Evolutionary conservation across 2,888 invertebrate genomes (phyloP), one percentile per base, ranked within the genome.

Genomic region (Hemicrepidius hirtus): DNA sequence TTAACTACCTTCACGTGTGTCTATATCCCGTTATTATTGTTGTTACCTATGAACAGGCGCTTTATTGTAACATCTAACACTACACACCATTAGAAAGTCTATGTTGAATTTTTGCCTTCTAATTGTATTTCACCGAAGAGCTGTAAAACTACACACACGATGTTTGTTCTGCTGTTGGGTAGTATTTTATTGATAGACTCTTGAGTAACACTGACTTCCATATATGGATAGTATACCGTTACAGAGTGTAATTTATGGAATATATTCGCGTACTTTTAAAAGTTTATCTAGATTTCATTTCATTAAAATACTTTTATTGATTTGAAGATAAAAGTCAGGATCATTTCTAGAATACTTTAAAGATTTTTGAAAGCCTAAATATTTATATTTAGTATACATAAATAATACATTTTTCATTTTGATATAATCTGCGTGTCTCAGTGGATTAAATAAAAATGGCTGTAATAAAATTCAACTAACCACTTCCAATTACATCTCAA

Each of bases 161-260:
- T 63, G 46, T 63, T 63, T 63, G 24, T 46, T 46, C 9, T 63
- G 46, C 62, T 63, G 46, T 46, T 63, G 24, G 44, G 32, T 46
- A 16, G 16, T 12, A 28, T 13, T 63, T 63, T 63, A 63, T 63
- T 46, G 46, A 46, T 63, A 63, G 62, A 63, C 62, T 57, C 62
- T 63, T 63, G 44, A 63, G 62, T 37, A 63, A 63, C 44, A 24
- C 21, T 46, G 46, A 46, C 62, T 63, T 63, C 46, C 46, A 46
- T 46, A 46, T 44, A 63, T 12, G 28, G 62, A 44, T 18, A 32
- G n/a, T n/a, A n/a, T 13, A 46, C 62, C 62, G 46, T 63, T 63
- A 63, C 10, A 16, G 46, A 3, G 3, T 35, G 46, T 46, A 46
- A 63, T 63, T 63, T 63, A 63, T 63, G 28, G 62, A 24, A 24